Evolutionary conservation across 2,797 vertebrate species (phyloP), one percentile per base, ranked within the genome.

Genomic region (Luscinia megarhynchos): DNA sequence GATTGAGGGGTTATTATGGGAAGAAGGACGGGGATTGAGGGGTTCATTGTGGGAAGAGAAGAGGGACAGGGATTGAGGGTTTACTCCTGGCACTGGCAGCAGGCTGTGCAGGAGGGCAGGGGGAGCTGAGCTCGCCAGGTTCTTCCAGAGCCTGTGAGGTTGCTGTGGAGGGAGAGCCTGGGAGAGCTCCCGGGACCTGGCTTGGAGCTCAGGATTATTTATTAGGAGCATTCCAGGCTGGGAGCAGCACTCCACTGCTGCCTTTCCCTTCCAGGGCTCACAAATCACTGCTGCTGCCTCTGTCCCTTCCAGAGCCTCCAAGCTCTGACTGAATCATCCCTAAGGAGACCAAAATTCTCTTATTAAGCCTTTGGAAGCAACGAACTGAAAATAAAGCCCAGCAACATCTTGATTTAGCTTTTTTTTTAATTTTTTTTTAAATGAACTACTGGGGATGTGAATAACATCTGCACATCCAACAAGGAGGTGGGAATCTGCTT

Each of bases 201-300:
- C 43, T 50, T 19, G 73, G 77, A 91, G 83, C 69, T 93, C 77
- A 64, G 76, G 61, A n/a, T 94, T 75, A 93, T 96, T 96, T 84
- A 68, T 90, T 58, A n/a, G 54, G 30, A 78, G 73, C 11, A 17
- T 84, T 90, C 87, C 69, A 81, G 80, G 76, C 86, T 89, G 90
- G 83, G 58, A 80, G 57, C 69, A 72, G 83, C 50, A 61, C 80
- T 91, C 50, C 54, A 10, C 61, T 75, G 73, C 69, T 85, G 67
- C 67, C 68, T 93, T 74, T 72, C 68, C 45, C 83, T 88, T 86
- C 54, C 92, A 92, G 83, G 64, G 50, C 74, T 73, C 84, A 87
- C 86, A 95, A 90, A 96, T 89, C 93, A 62, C 19, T 81, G 53
- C 87, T 90, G 46, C 68, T 69, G 77, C 23, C 41, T 90, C n/a